Evolutionary conservation across 2,113 vertebrate species (phyloP).

Genomic region (Neotoma lepida): DNA sequence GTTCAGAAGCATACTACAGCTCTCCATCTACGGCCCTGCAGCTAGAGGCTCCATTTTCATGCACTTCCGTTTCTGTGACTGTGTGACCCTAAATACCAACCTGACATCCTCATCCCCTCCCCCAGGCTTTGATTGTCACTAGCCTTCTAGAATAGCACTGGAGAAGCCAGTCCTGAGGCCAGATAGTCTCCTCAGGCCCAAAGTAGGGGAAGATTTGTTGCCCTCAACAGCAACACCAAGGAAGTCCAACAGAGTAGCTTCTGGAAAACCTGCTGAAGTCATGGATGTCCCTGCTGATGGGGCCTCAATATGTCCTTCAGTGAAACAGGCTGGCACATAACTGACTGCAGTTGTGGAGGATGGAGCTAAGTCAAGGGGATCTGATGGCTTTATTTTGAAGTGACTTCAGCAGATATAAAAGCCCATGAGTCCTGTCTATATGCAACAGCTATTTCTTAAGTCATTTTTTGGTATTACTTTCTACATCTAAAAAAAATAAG

Average conservation of each 20-base stretch:
- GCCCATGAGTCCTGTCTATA: neutral
- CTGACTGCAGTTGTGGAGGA: neutral
- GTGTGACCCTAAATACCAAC: neutral
- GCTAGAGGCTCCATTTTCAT: rapidly evolving
- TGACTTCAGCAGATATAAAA: neutral
- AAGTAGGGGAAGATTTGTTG: no score
- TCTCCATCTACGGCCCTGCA: neutral
- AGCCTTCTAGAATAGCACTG: neutral
- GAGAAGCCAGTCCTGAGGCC: no score
- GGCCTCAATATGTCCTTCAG: neutral
- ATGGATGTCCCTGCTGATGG: neutral
- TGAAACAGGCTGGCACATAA: neutral
- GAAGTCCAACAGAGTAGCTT: neutral
- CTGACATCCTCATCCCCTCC: neutral
- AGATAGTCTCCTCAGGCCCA: neutral
- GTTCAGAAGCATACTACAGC: rapidly evolving
- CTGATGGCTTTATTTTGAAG: neutral
- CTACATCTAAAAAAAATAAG: neutral
- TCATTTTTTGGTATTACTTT: neutral
- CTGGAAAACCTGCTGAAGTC: neutral
- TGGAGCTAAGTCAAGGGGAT: neutral
- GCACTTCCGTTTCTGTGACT: neutral
- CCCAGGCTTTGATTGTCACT: no score
- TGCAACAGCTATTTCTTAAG: neutral
- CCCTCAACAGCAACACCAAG: rapidly evolving